Evolutionary conservation across 2,888 invertebrate species (phyloP).

Genomic region (Phengaris arion): DNA sequence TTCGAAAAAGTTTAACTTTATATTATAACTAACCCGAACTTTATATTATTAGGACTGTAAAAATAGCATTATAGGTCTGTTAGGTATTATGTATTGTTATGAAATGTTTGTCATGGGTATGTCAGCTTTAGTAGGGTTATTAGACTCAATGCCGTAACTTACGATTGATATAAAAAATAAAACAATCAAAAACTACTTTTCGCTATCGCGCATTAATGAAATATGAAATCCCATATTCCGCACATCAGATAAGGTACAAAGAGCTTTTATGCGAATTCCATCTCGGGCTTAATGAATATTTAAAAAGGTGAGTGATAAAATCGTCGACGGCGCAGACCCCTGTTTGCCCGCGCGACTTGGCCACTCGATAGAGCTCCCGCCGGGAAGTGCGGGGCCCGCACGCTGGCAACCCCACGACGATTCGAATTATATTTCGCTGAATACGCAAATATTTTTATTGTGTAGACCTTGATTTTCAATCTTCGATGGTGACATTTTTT

Average conservation of each 20-base stretch:
- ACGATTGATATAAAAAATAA: not conserved
- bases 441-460: conserved; percentile 23
- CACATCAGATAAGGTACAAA: conserved; percentile 27
- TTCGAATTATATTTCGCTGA: conserved; percentile 30
- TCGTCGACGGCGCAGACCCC: conserved; percentile 52
- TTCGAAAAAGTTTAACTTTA: not conserved
- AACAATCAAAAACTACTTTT: not conserved
- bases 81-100: too few species aligned
- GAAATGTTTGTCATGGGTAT: too few species aligned
- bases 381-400: conserved; percentile 47
- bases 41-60: too few species aligned
- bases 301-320: conserved; percentile 59
- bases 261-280: conserved; percentile 34
- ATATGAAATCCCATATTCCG: conserved; percentile 16
- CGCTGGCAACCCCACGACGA: conserved; percentile 39
- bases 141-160: too few species aligned
- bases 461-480: conserved; percentile 9
- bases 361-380: not conserved
- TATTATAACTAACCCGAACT: too few species aligned
- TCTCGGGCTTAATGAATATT: conserved; percentile 71
- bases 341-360: conserved; percentile 42
- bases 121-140: too few species aligned
- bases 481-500: not conserved
- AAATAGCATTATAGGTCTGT: too few species aligned
- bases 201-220: not conserved